phyloP scores from a whole-genome alignment of 2,888 invertebrate species.

The Ferrisia virgata region DNA sequence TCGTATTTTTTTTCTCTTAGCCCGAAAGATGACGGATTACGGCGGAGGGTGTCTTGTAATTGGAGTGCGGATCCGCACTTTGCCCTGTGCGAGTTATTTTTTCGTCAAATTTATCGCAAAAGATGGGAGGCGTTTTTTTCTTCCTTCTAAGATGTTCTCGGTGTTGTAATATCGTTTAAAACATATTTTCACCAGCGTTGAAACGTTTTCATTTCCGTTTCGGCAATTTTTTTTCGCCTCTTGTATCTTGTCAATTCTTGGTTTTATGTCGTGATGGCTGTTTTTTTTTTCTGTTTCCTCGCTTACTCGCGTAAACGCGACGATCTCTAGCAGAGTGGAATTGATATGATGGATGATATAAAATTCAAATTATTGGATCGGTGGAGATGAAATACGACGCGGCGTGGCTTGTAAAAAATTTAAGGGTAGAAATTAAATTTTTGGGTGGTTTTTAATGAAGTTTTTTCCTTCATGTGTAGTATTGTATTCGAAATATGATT shows the following conservation, averaged over 20 bases:
- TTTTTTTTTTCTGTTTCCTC: neutral
- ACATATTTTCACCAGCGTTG: neutral
- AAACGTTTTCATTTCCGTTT: slow-evolving; percentile 30
- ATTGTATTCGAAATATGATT: no score
- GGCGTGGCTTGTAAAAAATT: neutral
- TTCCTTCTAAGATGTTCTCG: neutral
- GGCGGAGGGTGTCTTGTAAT: slow-evolving; percentile 16
- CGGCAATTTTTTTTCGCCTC: neutral
- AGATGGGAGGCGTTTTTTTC: neutral
- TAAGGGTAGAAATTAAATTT: neutral
- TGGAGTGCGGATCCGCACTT: slow-evolving; percentile 14
- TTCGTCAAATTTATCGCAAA: neutral
- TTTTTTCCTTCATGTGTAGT: neutral
- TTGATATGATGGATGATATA: slow-evolving; percentile 13
- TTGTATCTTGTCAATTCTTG: neutral
- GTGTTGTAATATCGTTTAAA: slow-evolving; percentile 6
- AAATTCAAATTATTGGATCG: slow-evolving; percentile 4
- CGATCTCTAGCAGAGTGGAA: neutral
- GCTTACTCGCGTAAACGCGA: neutral
- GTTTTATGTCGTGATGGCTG: neutral
- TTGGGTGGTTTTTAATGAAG: neutral
- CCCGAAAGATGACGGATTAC: neutral
- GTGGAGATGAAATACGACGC: no score
- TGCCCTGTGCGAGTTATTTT: neutral
- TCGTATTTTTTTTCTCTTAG: neutral